Conservation (phyloP, 2,113 vertebrate genomes). For the Orthonyx spaldingii region DNA sequence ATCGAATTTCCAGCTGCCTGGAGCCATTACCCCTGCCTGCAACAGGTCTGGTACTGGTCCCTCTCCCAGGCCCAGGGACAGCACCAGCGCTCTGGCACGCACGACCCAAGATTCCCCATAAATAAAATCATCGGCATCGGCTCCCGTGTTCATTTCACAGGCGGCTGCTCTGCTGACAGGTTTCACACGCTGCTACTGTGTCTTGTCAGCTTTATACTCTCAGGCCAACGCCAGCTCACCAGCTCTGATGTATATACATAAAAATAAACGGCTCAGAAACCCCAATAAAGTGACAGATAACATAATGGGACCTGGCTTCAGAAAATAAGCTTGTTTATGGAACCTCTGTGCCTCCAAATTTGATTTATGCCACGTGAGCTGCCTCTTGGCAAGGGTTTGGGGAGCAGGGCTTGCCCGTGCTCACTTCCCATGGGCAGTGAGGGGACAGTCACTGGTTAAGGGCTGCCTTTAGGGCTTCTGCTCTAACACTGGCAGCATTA, state of each 20-base stretch:
- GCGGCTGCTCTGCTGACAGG: slow-evolving; percentile 74
- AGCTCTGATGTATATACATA: slow-evolving; percentile 59
- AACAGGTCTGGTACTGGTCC: accelerated
- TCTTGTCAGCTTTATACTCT: slow-evolving; percentile 75
- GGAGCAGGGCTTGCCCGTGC: background rate
- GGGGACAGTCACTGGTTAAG: background rate
- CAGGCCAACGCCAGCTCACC: slow-evolving; percentile 45
- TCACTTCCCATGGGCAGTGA: accelerated
- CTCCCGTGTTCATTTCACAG: slow-evolving; percentile 76
- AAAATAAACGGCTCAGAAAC: slow-evolving; percentile 72
- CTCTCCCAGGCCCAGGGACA: background rate
- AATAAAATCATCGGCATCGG: slow-evolving; percentile 41
- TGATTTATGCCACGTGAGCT: background rate
- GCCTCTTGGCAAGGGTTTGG: background rate
- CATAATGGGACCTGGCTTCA: slow-evolving; percentile 52
- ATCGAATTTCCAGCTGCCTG: background rate
- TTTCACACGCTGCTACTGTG: slow-evolving; percentile 53
- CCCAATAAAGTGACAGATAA: slow-evolving; percentile 56
- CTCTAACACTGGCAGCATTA: background rate
- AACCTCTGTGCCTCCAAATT: slow-evolving; percentile 25
- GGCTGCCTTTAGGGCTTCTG: background rate
- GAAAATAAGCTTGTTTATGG: slow-evolving; percentile 54
- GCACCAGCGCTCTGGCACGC: background rate
- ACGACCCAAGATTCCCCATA: slow-evolving; percentile 56
- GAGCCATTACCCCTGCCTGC: background rate